Conservation (phyloP, 2,113 vertebrate genomes). For the Malaclemys terrapin region DNA sequence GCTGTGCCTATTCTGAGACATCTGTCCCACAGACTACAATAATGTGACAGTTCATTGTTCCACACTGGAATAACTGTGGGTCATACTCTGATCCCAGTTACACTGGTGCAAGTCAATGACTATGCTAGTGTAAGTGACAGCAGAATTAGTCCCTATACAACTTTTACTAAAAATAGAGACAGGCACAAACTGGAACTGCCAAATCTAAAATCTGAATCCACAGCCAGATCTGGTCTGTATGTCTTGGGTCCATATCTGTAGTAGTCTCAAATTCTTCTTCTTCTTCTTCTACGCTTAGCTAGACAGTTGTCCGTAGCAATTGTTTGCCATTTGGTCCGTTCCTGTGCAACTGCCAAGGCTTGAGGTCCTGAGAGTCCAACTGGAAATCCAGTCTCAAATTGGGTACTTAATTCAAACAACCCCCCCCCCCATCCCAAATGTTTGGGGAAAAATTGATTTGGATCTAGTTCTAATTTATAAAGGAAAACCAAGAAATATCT, state of each 20-base stretch:
- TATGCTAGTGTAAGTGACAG: neutral
- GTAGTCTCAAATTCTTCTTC: neutral
- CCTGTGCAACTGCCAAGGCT: no score
- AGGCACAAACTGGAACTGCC: neutral
- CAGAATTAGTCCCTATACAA: neutral
- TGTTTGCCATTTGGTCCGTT: no score
- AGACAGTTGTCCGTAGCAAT: no score
- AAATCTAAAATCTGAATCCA: neutral
- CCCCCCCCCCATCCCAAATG: neutral
- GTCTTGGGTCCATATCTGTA: neutral
- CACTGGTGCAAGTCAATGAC: neutral
- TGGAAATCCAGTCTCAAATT: neutral
- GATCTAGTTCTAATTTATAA: neutral
- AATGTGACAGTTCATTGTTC: neutral
- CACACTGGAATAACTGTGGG: neutral
- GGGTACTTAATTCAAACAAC: neutral
- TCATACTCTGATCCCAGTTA: neutral
- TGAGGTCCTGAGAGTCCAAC: no score
- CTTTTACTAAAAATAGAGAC: neutral
- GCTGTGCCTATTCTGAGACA: neutral
- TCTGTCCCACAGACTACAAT: neutral
- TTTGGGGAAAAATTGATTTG: neutral
- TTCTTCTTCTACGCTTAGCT: no score
- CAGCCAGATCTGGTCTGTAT: neutral
- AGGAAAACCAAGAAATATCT: neutral